Evolutionary conservation across 2,113 vertebrate genomes (phyloP).

Genomic region (Ranitomeya imitator): DNA sequence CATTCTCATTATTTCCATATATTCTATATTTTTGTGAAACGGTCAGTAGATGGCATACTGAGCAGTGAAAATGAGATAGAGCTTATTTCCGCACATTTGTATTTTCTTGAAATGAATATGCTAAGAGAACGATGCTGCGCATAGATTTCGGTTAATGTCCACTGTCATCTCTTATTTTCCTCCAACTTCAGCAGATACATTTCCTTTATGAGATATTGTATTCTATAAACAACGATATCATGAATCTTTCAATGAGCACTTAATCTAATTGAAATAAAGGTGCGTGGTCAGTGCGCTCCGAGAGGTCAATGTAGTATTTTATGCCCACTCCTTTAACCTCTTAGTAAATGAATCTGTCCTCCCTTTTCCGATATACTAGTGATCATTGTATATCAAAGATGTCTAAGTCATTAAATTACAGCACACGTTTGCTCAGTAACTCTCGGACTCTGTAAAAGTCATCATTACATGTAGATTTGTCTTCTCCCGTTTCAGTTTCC

Average conservation of each 20-base stretch:
- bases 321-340: constrained; percentile 31
- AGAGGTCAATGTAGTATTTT: constrained; percentile 50
- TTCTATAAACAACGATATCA: constrained; percentile 30
- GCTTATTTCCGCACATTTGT: constrained; percentile 55
- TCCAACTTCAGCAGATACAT: not conserved
- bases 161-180: not conserved
- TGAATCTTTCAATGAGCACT: constrained; percentile 48
- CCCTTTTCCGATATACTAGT: constrained; percentile 26
- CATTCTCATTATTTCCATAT: not conserved
- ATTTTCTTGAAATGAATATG: constrained; percentile 8
- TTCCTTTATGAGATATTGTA: not conserved
- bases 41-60: constrained; percentile 64
- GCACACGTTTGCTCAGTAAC: not conserved
- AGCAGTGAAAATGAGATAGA: constrained; percentile 61
- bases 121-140: not conserved
- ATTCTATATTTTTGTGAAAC: not conserved
- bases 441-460: constrained; percentile 10
- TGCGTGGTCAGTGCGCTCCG: constrained; percentile 34
- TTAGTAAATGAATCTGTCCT: constrained; percentile 38
- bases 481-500: not conserved
- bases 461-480: constrained; percentile 18
- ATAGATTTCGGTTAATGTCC: not conserved
- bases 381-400: constrained; percentile 42
- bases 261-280: constrained; percentile 51
- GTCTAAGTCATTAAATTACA: constrained; percentile 19